Evolutionary conservation across 2,888 invertebrate genomes (phyloP).

Genomic region (Lypha dubia): DNA sequence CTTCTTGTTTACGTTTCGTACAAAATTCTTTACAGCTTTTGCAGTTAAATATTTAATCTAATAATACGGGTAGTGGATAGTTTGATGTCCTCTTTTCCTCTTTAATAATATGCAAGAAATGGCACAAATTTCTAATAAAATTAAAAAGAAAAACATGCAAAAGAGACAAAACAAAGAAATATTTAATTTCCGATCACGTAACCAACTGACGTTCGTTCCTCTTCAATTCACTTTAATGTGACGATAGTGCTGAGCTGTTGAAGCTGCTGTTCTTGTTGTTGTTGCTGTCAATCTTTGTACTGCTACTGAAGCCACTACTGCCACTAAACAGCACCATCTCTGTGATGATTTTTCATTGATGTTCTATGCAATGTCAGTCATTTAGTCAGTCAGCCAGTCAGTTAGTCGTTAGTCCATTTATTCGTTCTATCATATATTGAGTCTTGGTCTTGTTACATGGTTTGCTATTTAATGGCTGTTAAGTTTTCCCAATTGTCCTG

Average conservation of each 20-base stretch:
- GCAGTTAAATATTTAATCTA: conserved; percentile 22
- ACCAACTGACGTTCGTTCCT: conserved; percentile 69
- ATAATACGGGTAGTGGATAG: conserved; percentile 2
- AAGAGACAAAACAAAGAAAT: conserved; percentile 39
- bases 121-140: background rate
- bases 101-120: background rate
- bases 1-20: background rate
- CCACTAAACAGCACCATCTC: conserved; percentile 15
- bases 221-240: conserved; percentile 67
- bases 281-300: conserved; percentile 27
- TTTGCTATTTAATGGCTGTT: conserved; percentile 69
- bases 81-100: background rate
- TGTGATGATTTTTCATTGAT: conserved; percentile 50
- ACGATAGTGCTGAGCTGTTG: conserved; percentile 42
- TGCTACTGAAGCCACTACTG: conserved; percentile 34
- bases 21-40: conserved; percentile 46
- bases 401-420: conserved; percentile 1
- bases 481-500: conserved; percentile 65
- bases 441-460: conserved; percentile 61
- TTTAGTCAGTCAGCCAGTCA: background rate
- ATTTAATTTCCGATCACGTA: conserved; percentile 72
- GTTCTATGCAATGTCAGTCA: conserved; percentile 31
- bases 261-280: no score
- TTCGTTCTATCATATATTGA: conserved; percentile 28
- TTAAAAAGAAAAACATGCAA: conserved; percentile 14